Percentiles rank a stretch among this genome's conserved stretches.
These are phyloP conservation scores for Orbicella faveolata DNA, from an alignment of 64 coral and sea anemone genomes.

Conservation along the genomic window DNA sequence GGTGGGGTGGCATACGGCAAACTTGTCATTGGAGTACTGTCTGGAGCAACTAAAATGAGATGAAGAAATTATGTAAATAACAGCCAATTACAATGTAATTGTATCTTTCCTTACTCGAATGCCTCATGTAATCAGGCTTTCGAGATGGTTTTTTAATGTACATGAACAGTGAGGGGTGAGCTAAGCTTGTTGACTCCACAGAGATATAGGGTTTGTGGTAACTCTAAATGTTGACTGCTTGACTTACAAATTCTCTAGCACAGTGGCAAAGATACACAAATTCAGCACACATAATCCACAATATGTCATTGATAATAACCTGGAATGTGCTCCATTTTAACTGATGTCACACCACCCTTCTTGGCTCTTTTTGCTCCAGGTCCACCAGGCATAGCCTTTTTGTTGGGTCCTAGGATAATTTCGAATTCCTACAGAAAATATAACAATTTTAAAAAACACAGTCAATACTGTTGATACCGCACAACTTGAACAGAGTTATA, in stretches of 20 bases:
- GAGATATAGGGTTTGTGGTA: too few species aligned
- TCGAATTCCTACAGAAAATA: slow-evolving; percentile 63
- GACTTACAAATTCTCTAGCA: too few species aligned
- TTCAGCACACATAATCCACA: too few species aligned
- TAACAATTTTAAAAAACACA: neutral
- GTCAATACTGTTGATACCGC: neutral
- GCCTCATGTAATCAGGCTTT: too few species aligned
- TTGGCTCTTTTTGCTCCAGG: slow-evolving; percentile 48
- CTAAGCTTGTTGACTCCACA: too few species aligned
- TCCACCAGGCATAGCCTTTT: slow-evolving; percentile 42
- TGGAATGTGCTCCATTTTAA: slow-evolving; percentile 28
- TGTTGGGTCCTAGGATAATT: slow-evolving; percentile 62
- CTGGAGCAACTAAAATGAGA: slow-evolving; percentile 77
- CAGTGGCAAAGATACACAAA: too few species aligned
- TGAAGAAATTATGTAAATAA: neutral
- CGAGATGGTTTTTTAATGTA: too few species aligned
- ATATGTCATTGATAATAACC: neutral
- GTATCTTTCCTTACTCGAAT: neutral
- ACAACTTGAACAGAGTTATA: too few species aligned
- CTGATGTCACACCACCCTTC: slow-evolving; percentile 23
- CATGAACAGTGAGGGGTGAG: too few species aligned
- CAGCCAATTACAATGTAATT: neutral
- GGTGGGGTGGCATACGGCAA: slow-evolving; percentile 38
- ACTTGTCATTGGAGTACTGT: slow-evolving; percentile 81
- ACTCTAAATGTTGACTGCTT: too few species aligned